These are phyloP conservation scores for Tetheella fluctuosa DNA, from an alignment of 2,888 invertebrate species.

Conservation along the genomic window DNA sequence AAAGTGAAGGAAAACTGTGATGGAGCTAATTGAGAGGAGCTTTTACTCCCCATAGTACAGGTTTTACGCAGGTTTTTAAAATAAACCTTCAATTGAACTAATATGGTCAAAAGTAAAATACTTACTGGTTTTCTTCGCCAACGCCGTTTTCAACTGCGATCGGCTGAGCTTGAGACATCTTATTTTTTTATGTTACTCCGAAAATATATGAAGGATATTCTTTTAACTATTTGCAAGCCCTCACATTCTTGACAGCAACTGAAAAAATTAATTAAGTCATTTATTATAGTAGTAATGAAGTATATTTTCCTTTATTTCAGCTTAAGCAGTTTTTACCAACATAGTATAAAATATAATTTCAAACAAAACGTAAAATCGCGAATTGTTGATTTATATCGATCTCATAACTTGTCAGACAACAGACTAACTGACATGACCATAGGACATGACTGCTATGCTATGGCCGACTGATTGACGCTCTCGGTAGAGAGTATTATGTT, in stretches of 20 bases:
- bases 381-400: not conserved
- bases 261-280: constrained; percentile 38
- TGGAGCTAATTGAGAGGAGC: too few species aligned
- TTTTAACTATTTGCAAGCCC: constrained; percentile 28
- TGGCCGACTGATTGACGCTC: too few species aligned
- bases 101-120: constrained; percentile 13
- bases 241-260: constrained; percentile 64
- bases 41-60: too few species aligned
- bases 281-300: constrained; percentile 15
- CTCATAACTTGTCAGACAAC: not conserved
- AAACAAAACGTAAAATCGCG: not conserved
- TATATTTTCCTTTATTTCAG: constrained; percentile 21
- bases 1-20: too few species aligned
- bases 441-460: too few species aligned
- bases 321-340: not conserved
- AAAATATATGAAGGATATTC: constrained; percentile 22
- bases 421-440: constrained; percentile 2
- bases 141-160: constrained; percentile 65
- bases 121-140: constrained; percentile 70
- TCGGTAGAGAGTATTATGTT: too few species aligned
- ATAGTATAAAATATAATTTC: not conserved
- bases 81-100: not conserved
- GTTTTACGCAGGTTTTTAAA: not conserved
- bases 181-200: constrained; percentile 25
- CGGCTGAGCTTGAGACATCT: constrained; percentile 61